Conservation (phyloP, 2,888 invertebrate genomes). For the Caenorhabditis sp. region DNA sequence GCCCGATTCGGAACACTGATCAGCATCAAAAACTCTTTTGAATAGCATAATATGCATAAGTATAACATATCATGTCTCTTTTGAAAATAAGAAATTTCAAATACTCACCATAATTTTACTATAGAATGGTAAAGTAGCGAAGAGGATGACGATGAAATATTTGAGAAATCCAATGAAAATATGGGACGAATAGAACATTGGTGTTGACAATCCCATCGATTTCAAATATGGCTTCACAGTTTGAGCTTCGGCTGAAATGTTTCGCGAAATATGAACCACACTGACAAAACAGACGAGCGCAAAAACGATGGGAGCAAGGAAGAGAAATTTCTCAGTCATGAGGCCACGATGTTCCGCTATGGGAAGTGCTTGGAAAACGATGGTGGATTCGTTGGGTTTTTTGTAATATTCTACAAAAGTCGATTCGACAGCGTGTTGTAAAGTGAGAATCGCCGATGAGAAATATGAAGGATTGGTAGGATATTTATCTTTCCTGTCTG, state of each 20-base stretch:
- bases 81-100: too few relatives aligned
- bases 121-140: slow-evolving; percentile 43
- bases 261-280: slow-evolving; percentile 60
- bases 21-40: too few relatives aligned
- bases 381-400: neutral
- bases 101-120: slow-evolving; percentile 11
- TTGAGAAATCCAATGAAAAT: slow-evolving; percentile 60
- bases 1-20: too few relatives aligned
- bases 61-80: too few relatives aligned
- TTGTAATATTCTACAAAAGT: slow-evolving; percentile 39
- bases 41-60: too few relatives aligned
- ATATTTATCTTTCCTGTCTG: slow-evolving; percentile 10
- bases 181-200: slow-evolving; percentile 64
- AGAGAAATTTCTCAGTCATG: slow-evolving; percentile 34
- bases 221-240: slow-evolving; percentile 62
- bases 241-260: slow-evolving; percentile 63
- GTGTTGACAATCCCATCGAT: slow-evolving; percentile 65
- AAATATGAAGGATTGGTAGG: slow-evolving; percentile 55
- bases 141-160: slow-evolving; percentile 48
- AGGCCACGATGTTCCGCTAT: slow-evolving; percentile 26
- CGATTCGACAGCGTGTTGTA: slow-evolving; percentile 60
- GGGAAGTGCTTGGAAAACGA: slow-evolving; percentile 38
- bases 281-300: slow-evolving; percentile 52
- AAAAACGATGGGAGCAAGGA: slow-evolving; percentile 53
- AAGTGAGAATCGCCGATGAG: slow-evolving; percentile 53